phyloP scores from a whole-genome alignment of 1,140 invertebrate species.

The Micrasema longulum region DNA sequence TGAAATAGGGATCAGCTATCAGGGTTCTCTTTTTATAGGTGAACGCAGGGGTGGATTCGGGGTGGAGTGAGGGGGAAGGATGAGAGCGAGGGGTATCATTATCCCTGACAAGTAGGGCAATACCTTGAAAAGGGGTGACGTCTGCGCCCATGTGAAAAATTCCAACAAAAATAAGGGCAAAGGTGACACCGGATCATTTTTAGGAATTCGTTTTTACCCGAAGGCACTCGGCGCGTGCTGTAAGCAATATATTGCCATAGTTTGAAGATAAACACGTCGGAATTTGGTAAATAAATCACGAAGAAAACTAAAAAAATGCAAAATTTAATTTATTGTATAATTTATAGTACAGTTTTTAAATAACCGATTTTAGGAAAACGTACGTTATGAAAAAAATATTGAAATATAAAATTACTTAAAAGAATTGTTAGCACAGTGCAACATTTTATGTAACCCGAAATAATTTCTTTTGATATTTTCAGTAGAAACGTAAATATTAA shows the following conservation, averaged over 20 bases:
- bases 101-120: constrained; percentile 31
- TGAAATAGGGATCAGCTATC: constrained; percentile 17
- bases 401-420: too few relatives aligned
- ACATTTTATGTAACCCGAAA: too few relatives aligned
- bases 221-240: constrained; percentile 17
- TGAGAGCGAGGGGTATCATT: constrained; percentile 5
- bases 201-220: constrained; percentile 31
- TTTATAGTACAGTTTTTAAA: too few relatives aligned
- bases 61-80: neutral
- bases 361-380: too few relatives aligned
- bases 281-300: neutral
- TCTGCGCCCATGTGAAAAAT: constrained; percentile 29
- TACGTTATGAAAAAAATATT: too few relatives aligned
- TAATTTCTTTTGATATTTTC: too few relatives aligned
- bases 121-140: constrained; percentile 26
- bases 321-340: too few relatives aligned
- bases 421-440: too few relatives aligned
- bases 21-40: constrained; percentile 4
- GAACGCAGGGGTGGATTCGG: too few relatives aligned
- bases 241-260: constrained; percentile 17
- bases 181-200: constrained; percentile 32
- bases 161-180: constrained; percentile 36
- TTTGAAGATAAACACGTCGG: neutral
- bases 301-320: too few relatives aligned
- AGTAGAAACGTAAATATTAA: too few relatives aligned